Base-by-base conservation (phyloP, 2,113 vertebrate genomes). In the Thermophis baileyi region DNA sequence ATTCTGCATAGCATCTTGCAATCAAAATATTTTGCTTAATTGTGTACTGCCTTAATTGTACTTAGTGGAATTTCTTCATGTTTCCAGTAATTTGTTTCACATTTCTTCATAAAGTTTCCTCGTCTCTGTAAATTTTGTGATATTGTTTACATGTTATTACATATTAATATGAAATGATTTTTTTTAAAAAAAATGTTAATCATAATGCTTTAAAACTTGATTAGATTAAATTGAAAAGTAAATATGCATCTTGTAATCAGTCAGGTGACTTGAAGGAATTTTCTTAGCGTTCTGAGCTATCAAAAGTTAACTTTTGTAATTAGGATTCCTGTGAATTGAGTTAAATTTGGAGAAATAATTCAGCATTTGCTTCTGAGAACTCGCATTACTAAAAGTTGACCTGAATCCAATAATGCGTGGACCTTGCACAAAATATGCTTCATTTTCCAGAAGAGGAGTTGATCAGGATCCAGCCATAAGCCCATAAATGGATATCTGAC, bases 301-400 rank as follows among this genome's bases (percentile, higher is more conserved):
- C 53, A 60, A 25, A 93, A 91, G 86, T 89, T 85, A 53, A 63
- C 8, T 50, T 94, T 55, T 93, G 85, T 94, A 30, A 22, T 85
- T 1, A 90, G 47, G 0, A 0, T 63, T 92, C 24, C 40, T 30
- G 30, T 22, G 74, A 53, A 55, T 16, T 46, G 25, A 35, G 7
- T 74, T 85, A 94, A 47, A 4, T 2, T 0, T 47, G 18, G 10
- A 95, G 40, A 44, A 81, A 81, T 81, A 92, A 91, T 91, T 24
- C 69, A 87, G 0, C 14, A 27, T 6, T 60, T 0, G 12, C 63
- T 6, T 93, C 24, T 92, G 74, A 93, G n/a, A 69, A 93, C 88
- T 30, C 47, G 0, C 8, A 92, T 90, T 88, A 0, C 54, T 18
- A 49, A 40, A 85, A 11, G 30, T 0, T 0, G 51, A 0, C 2